Conservation (phyloP, 2,888 invertebrate species). For the Phanerotoma sp. region DNA sequence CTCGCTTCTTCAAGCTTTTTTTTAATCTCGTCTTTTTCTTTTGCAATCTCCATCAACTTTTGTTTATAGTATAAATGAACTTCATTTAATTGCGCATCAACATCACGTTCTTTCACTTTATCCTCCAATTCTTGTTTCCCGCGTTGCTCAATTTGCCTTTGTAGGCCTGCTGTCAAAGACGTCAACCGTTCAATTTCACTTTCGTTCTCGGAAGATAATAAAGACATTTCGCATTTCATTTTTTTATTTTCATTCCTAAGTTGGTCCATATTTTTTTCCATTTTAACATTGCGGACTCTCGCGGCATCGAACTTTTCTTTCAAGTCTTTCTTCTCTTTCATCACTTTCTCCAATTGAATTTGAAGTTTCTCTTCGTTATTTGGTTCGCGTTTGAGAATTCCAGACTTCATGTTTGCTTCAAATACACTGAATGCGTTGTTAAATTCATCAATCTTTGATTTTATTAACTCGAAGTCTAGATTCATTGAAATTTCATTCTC, state of each 20-base stretch:
- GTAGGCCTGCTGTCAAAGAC: conserved; percentile 38
- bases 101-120: too few species aligned
- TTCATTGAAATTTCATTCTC: conserved; percentile 25
- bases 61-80: too few species aligned
- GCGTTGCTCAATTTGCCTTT: conserved; percentile 29
- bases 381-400: conserved; percentile 34
- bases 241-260: conserved; percentile 39
- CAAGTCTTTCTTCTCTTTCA: conserved; percentile 42
- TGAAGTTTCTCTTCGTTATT: conserved; percentile 40
- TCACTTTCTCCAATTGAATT: conserved; percentile 36
- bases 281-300: conserved; percentile 41
- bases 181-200: conserved; percentile 25
- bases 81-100: too few species aligned
- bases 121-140: conserved; percentile 34
- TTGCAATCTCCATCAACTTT: too few species aligned
- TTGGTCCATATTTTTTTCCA: conserved; percentile 46
- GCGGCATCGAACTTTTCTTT: conserved; percentile 43
- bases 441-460: conserved; percentile 38
- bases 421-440: conserved; percentile 29
- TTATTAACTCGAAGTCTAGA: conserved; percentile 26
- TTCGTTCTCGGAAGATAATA: conserved; percentile 7
- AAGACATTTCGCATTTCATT: conserved; percentile 30
- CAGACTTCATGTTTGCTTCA: conserved; percentile 32
- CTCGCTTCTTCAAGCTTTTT: too few species aligned
- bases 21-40: too few species aligned